A percentile compares a stretch with the other conserved stretches of the same genome.
These are phyloP conservation scores for Laupala kohalensis DNA, from an alignment of 1,140 invertebrate genomes.

Conservation along the genomic window DNA sequence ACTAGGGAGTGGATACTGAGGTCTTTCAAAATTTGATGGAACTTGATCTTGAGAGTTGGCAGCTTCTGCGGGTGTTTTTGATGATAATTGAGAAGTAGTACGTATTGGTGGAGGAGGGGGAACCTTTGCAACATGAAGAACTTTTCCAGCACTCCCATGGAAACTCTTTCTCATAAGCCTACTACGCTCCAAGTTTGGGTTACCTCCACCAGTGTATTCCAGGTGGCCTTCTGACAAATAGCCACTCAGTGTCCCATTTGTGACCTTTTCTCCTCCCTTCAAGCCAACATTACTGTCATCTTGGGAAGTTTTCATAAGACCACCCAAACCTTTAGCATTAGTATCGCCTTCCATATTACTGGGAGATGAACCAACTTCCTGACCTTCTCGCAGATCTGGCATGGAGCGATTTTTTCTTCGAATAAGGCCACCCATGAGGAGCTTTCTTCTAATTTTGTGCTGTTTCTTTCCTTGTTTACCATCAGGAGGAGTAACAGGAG, in stretches of 20 bases:
- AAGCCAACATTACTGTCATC: slow-evolving; percentile 12
- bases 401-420: slow-evolving; percentile 78
- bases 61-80: background rate
- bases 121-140: slow-evolving; percentile 66
- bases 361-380: slow-evolving; percentile 27
- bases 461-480: slow-evolving; percentile 73
- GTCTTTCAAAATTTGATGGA: slow-evolving; percentile 28
- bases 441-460: slow-evolving; percentile 75
- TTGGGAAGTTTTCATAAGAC: slow-evolving; percentile 8
- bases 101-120: slow-evolving; percentile 72
- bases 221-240: slow-evolving; percentile 78
- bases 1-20: slow-evolving; percentile 32
- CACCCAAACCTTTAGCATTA: background rate
- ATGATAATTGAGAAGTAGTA: slow-evolving; percentile 63
- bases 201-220: slow-evolving; percentile 50
- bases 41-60: background rate
- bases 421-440: slow-evolving; percentile 79
- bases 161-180: slow-evolving; percentile 81
- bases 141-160: slow-evolving; percentile 67
- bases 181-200: slow-evolving; percentile 72
- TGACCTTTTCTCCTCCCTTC: slow-evolving; percentile 7
- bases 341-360: background rate
- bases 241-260: slow-evolving; percentile 36
- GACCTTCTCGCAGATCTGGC: slow-evolving; percentile 73
- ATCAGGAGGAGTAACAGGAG: slow-evolving; percentile 28